A percentile compares a stretch with the other conserved stretches of the same genome.
Conservation (phyloP, 2,113 vertebrate species). For the Donacobius atricapilla region DNA sequence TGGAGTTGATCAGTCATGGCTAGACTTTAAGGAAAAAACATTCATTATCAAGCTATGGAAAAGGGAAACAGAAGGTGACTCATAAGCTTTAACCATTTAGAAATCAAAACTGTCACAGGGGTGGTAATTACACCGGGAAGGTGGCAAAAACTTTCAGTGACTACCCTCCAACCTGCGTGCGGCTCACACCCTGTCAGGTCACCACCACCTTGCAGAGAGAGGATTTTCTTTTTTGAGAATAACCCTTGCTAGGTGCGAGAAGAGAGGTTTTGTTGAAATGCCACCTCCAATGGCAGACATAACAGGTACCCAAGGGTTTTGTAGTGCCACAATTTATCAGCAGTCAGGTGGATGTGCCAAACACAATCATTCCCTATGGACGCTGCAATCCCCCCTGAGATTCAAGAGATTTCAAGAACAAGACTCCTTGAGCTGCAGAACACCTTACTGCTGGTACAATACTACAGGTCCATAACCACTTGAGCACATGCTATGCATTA, state of each 20-base stretch:
- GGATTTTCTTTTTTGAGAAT: neutral
- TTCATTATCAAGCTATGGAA: neutral
- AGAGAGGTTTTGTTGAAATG: neutral
- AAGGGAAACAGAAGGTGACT: constrained; percentile 23
- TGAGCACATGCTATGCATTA: rapidly evolving
- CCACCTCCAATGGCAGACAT: neutral
- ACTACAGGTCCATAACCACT: neutral
- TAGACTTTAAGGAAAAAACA: constrained; percentile 4
- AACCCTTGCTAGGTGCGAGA: rapidly evolving
- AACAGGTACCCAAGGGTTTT: neutral
- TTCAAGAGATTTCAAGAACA: neutral
- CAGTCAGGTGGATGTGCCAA: neutral
- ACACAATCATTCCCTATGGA: neutral
- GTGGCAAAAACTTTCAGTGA: neutral
- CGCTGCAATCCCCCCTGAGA: neutral
- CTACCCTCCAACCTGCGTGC: neutral
- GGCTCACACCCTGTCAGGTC: neutral
- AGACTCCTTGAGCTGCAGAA: neutral
- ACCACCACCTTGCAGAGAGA: neutral
- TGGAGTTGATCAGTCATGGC: neutral
- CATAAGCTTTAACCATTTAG: neutral
- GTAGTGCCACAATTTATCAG: neutral
- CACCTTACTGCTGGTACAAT: neutral
- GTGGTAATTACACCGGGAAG: neutral
- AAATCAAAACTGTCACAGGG: neutral